Base-by-base conservation (phyloP, 1,140 invertebrate genomes). In the Cherax destructor region DNA sequence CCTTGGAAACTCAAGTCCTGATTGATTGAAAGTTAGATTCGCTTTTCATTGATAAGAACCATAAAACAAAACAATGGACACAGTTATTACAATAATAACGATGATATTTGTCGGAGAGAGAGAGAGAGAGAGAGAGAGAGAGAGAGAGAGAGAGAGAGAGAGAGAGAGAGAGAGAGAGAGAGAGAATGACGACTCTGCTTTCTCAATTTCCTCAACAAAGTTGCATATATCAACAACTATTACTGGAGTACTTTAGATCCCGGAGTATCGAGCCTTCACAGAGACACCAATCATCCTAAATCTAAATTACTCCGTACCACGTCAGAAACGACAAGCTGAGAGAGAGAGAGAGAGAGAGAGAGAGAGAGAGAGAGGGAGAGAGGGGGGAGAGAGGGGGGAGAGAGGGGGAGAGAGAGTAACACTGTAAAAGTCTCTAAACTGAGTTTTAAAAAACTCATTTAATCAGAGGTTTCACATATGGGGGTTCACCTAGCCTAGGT, bases 91-190 rank as follows among this genome's bases (percentile, higher is more conserved):
- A 3, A 65, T 65, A 65, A 65, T 65, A 65, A 65, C 18, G 16
- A 65, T 65, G 21, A 18, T 65, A 21, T 18, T 65, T 11, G 18
- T 65, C 11, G 30, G 6, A 30, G 78, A n/a, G 30, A 6, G 30
- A n/a, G 78, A 49, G 49, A 50, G 78, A 50, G 78, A 47, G 78
- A 50, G 49, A 50, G 78, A 49, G 78, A 49, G 78, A 50, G 78
- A 50, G 78, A 47, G 49, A 49, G 21, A 50, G 78, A 50, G 49
- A 49, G 11, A 47, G 30, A 50, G 79, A 59, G 52, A 59, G 49
- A 59, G 21, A 59, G 52, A 47, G 79, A 7, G 79, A 7, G 79
- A 7, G 49, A 7, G 47, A 50, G 79, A 59, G 79, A 52, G 79
- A 59, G 52, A 59, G 47, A 81, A n/a, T 10, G 1, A 59, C 49